A percentile compares a stretch with the other conserved stretches of the same genome.
phyloP scores from a whole-genome alignment of 2,888 invertebrate species.

The Cynaeus angustus region DNA sequence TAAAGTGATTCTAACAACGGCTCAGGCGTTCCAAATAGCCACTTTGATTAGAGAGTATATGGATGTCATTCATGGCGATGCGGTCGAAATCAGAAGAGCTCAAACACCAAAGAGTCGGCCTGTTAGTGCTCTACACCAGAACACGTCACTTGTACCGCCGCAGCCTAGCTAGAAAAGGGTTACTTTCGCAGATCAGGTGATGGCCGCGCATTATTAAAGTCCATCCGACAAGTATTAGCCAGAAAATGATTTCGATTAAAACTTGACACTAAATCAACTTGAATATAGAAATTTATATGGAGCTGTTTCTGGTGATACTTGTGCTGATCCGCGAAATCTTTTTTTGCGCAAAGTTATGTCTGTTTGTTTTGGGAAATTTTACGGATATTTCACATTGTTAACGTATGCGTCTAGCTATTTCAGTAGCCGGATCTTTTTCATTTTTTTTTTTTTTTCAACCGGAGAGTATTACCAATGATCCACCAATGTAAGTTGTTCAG shows the following conservation, averaged over 20 bases:
- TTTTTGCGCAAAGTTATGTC: constrained; percentile 5
- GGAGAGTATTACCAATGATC: constrained; percentile 11
- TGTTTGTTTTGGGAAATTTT: constrained; percentile 15
- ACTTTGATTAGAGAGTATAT: constrained; percentile 93
- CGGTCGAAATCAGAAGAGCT: constrained; percentile 64
- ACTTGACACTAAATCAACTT: not conserved
- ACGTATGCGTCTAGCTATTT: too few relatives aligned
- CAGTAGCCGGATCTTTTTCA: not conserved
- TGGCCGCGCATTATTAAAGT: constrained; percentile 62
- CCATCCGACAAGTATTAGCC: constrained; percentile 32
- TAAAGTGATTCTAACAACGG: constrained; percentile 92
- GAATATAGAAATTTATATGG: not conserved
- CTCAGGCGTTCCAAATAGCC: constrained; percentile 94
- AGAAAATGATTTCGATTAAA: constrained; percentile 24
- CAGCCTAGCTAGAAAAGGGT: constrained; percentile 76
- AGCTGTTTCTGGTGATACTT: constrained; percentile 35
- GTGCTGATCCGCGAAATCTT: constrained; percentile 45
- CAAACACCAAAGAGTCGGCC: constrained; percentile 71
- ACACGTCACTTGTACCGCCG: constrained; percentile 76
- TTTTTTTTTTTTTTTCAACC: not conserved
- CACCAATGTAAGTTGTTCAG: not conserved
- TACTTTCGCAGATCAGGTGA: constrained; percentile 71
- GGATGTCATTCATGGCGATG: constrained; percentile 73
- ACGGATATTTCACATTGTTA: not conserved
- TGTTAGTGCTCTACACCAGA: constrained; percentile 70